Evolutionary conservation across 1,140 invertebrate genomes (phyloP), one percentile per base, ranked within the genome.

Genomic region (Leptopilina clavipes): DNA sequence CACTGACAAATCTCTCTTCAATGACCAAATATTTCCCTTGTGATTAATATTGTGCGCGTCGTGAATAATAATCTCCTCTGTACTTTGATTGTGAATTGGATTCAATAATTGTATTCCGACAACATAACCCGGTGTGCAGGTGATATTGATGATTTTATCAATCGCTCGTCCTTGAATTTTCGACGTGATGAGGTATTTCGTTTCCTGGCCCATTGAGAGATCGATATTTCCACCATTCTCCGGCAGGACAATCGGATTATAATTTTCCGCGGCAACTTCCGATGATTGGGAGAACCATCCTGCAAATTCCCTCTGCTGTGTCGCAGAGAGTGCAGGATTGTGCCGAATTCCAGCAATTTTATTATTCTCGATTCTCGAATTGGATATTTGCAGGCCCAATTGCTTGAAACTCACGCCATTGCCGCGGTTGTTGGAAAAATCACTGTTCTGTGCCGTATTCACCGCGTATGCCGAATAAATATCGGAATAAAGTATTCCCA

Each of bases 401-500:
- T 98, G 97, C 84, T 96, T 96, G 59, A 98, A 93, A 85, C 94
- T 95, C 17, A 98, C 94, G 25, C 98, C 98, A 82, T 96, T 97
- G 5, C 96, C 95, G 81, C 93, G 92, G 88, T 99, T 99, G 37
- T 94, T 92, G 3, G 92, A 93, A 86, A 99, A 97, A 85, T 98
- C 95, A 54, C 96, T 98, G 86, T 98, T 96, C 82, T 95, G 94
- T 0, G 97, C 94, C 40, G 95, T 94, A 83, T 97, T 97, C 1
- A 97, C 93, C 1, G 94, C 94, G 86, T 97, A 96, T 10, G 95
- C 93, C 1, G 94, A 94, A 89, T 96, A 97, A 44, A 98, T 93
- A 88, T 98, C 96, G 0, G 96, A 96, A 86, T 97, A 98, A 18
- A 97, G 89, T 44, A 98, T 92, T 12, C 96, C 97, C 14, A 98